Conservation (phyloP, 2,797 vertebrate genomes). For the Decapterus maruadsi region DNA sequence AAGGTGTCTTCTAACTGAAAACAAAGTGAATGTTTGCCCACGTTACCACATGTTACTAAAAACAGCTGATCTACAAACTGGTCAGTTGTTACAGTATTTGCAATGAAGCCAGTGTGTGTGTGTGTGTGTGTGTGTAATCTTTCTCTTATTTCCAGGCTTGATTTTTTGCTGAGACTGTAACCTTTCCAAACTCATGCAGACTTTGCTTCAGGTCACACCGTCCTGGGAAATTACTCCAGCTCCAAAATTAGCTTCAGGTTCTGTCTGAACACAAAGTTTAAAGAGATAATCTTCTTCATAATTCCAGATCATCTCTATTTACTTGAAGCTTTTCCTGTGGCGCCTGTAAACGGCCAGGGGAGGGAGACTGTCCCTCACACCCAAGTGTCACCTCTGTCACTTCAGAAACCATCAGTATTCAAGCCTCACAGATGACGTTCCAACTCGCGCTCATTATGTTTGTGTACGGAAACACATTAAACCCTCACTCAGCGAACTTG, state of each 20-base stretch:
- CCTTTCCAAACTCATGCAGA: background rate
- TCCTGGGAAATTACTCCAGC: background rate
- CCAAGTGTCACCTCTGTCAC: slow-evolving; percentile 18
- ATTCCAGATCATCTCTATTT: background rate
- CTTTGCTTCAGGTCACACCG: no score
- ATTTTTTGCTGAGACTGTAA: no score
- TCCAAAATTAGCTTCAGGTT: background rate
- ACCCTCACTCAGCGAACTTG: slow-evolving; percentile 52
- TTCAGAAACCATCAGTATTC: slow-evolving; percentile 12
- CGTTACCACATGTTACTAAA: no score
- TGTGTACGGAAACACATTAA: slow-evolving; percentile 43
- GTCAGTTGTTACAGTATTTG: background rate
- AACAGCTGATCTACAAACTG: background rate
- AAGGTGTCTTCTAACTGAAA: no score
- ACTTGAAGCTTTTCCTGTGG: slow-evolving; percentile 23
- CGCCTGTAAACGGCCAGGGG: slow-evolving; percentile 49
- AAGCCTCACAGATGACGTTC: background rate
- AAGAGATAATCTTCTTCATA: no score
- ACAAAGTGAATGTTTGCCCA: background rate
- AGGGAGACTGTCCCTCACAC: slow-evolving; percentile 51
- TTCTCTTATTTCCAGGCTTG: no score
- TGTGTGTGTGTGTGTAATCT: no score
- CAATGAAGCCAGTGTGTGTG: no score
- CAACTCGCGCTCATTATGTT: slow-evolving; percentile 36
- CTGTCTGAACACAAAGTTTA: background rate